phyloP scores from a whole-genome alignment of 2,113 vertebrate species.

The Zapornia atra region DNA sequence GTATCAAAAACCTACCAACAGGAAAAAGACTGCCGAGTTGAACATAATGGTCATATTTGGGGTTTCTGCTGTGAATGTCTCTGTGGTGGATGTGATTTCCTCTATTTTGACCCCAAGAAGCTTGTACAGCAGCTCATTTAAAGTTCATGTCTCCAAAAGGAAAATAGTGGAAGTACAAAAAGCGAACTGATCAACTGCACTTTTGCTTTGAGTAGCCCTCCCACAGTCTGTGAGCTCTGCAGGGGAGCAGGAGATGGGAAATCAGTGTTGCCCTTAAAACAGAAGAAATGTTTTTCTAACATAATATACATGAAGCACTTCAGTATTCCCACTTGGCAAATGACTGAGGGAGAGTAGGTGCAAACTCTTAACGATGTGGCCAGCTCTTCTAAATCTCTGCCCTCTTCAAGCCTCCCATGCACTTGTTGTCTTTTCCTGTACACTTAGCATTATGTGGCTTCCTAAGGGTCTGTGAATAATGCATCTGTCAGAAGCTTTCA shows the following conservation, averaged over 20 bases:
- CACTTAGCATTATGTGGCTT: background rate
- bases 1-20: constrained; percentile 47
- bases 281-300: background rate
- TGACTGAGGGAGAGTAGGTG: background rate
- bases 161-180: background rate
- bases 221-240: background rate
- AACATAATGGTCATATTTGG: constrained; percentile 54
- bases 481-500: background rate
- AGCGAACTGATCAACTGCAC: background rate
- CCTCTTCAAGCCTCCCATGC: background rate
- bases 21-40: constrained; percentile 43
- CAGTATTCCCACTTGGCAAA: background rate
- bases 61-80: constrained; percentile 11
- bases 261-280: constrained; percentile 22
- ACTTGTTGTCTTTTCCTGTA: background rate
- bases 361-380: background rate
- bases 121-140: constrained; percentile 58
- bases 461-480: background rate
- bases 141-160: constrained; percentile 30
- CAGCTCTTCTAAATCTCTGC: background rate
- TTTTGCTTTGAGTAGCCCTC: constrained; percentile 2
- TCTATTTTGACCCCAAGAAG: constrained; percentile 54
- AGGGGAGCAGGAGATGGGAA: background rate
- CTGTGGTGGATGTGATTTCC: constrained; percentile 60
- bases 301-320: background rate